Evolutionary conservation across 2,113 vertebrate genomes (phyloP).

Genomic region (Tauraco erythrolophus): DNA sequence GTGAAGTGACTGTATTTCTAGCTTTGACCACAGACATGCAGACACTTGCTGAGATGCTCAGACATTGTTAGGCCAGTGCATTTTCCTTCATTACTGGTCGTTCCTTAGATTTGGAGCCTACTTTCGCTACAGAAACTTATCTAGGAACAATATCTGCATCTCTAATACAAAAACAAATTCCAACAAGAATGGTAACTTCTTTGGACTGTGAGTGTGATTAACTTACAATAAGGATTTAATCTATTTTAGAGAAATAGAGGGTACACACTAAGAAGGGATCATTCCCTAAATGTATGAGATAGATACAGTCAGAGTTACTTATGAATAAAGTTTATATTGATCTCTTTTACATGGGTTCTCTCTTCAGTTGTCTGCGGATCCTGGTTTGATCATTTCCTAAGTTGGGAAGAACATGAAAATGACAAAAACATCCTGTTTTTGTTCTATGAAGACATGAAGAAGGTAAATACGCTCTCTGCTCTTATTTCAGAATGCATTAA

Average conservation of each 20-base stretch:
- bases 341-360: not conserved
- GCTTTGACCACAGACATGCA: not conserved
- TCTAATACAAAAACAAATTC: not conserved
- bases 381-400: conserved; percentile 80
- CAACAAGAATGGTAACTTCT: not conserved
- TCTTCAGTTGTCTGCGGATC: conserved; percentile 78
- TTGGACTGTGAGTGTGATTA: not conserved
- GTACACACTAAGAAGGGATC: not conserved
- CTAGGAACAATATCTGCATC: not conserved
- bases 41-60: not conserved
- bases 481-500: not conserved
- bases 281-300: not conserved
- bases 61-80: not conserved
- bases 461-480: conserved; percentile 56
- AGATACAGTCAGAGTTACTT: not conserved
- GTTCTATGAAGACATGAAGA: conserved; percentile 81
- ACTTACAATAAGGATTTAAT: not conserved
- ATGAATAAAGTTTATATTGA: not conserved
- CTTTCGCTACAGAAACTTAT: not conserved
- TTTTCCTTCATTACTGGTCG: not conserved
- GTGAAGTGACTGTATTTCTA: not conserved
- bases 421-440: conserved; percentile 73
- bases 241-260: not conserved
- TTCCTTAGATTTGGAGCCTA: not conserved
- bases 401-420: conserved; percentile 72